Evolutionary conservation across 2,113 vertebrate species (phyloP).

Genomic region (Okapia johnstoni): DNA sequence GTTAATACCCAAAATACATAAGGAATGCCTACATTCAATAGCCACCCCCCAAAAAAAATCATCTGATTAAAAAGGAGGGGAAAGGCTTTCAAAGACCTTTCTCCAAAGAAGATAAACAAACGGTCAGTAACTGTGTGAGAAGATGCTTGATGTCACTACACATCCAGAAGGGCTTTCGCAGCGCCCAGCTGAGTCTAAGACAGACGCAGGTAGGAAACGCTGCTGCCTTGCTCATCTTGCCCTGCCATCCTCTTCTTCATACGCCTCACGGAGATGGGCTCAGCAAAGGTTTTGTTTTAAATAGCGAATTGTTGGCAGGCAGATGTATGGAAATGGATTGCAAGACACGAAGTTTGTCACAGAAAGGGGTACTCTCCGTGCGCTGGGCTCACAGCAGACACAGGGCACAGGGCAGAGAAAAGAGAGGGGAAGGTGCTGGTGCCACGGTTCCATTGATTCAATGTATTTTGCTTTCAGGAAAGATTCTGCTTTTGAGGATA

Average conservation of each 20-base stretch:
- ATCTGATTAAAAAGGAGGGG: not conserved
- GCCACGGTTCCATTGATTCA: not conserved
- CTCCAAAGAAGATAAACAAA: not conserved
- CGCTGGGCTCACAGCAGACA: fast-evolving
- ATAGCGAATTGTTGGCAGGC: not conserved
- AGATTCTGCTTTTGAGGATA: not conserved
- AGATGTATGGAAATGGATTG: not conserved
- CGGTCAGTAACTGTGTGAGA: not conserved
- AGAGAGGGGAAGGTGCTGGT: too few relatives aligned
- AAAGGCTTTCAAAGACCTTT: not conserved
- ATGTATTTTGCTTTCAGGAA: constrained; percentile 22
- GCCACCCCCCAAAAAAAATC: not conserved
- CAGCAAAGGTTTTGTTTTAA: not conserved
- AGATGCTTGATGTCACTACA: not conserved
- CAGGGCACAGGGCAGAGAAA: not conserved
- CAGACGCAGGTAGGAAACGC: fast-evolving
- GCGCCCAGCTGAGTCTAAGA: not conserved
- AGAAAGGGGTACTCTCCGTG: fast-evolving
- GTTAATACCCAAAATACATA: not conserved
- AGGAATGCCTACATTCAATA: not conserved
- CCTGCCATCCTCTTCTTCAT: fast-evolving
- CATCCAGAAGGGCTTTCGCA: not conserved
- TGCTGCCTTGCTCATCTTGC: fast-evolving
- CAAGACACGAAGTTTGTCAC: not conserved
- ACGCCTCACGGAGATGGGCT: not conserved